Evolutionary conservation across 2,888 invertebrate genomes (phyloP).

Genomic region (Asteroscopus sphinx): DNA sequence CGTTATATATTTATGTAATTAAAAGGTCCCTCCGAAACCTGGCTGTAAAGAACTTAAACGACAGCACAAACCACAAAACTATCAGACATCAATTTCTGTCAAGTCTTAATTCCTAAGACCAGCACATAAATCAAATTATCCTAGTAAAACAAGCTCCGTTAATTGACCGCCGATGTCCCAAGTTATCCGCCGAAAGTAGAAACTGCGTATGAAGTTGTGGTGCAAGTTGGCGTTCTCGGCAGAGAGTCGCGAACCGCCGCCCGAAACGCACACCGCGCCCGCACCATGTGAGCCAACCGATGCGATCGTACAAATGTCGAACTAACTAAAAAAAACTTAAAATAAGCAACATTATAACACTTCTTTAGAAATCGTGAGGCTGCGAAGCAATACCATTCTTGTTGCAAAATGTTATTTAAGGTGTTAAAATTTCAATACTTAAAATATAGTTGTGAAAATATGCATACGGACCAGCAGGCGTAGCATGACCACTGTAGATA

Average conservation of each 20-base stretch:
- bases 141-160: slow-evolving; percentile 2
- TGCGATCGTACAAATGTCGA: slow-evolving; percentile 57
- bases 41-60: too few species aligned
- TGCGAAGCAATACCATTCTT: slow-evolving; percentile 61
- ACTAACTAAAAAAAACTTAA: slow-evolving; percentile 54
- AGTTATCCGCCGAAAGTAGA: slow-evolving; percentile 36
- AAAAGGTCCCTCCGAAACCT: too few species aligned
- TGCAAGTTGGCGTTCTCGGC: slow-evolving; percentile 64
- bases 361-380: slow-evolving; percentile 59
- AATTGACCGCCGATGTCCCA: slow-evolving; percentile 1
- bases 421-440: too few species aligned
- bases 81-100: too few species aligned
- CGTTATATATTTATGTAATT: too few species aligned
- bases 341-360: slow-evolving; percentile 36
- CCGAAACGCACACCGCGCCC: slow-evolving; percentile 63
- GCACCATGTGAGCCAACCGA: slow-evolving; percentile 66
- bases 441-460: too few species aligned
- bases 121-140: too few species aligned
- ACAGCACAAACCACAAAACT: too few species aligned
- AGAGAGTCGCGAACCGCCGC: slow-evolving; percentile 77
- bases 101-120: too few species aligned
- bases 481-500: too few species aligned
- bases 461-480: too few species aligned
- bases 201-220: slow-evolving; percentile 61
- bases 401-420: too few species aligned